A percentile compares a stretch with the other conserved stretches of the same genome.
phyloP scores from a whole-genome alignment of 2,888 invertebrate genomes.

The Mycogona germanica region DNA sequence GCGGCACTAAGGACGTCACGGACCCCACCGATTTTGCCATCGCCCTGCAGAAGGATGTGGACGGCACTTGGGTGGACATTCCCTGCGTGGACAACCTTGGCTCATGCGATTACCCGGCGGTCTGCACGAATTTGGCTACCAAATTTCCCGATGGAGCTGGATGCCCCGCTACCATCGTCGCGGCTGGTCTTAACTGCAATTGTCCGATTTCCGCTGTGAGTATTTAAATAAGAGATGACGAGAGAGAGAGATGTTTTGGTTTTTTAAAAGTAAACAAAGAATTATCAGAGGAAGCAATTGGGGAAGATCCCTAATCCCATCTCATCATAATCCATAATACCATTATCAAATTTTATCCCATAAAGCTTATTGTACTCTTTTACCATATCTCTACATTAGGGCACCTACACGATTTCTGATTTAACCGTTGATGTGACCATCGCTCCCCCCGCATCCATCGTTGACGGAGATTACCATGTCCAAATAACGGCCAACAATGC shows the following conservation, averaged over 20 bases:
- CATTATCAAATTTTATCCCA: too few relatives aligned
- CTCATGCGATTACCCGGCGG: constrained; percentile 3
- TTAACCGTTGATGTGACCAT: not conserved
- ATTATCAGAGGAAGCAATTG: too few relatives aligned
- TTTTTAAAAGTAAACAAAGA: too few relatives aligned
- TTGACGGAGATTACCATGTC: not conserved
- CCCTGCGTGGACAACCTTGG: constrained; percentile 7
- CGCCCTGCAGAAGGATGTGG: too few relatives aligned
- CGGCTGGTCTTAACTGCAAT: not conserved
- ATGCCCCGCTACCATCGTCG: not conserved
- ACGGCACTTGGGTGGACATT: not conserved
- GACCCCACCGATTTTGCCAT: constrained; percentile 1
- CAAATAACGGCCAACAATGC: too few relatives aligned
- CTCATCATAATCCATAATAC: too few relatives aligned
- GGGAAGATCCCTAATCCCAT: too few relatives aligned
- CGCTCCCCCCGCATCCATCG: not conserved
- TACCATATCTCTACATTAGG: not conserved
- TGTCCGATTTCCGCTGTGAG: constrained; percentile 7
- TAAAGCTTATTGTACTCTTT: too few relatives aligned
- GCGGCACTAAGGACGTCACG: not conserved
- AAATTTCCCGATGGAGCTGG: not conserved
- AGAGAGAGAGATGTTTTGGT: too few relatives aligned
- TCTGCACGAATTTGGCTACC: not conserved
- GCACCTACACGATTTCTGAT: not conserved
- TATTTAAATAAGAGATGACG: not conserved